Evolutionary conservation across 53 echinoderm and acorn worm genomes (phyloP).

Genomic region (Holothuria scabra): DNA sequence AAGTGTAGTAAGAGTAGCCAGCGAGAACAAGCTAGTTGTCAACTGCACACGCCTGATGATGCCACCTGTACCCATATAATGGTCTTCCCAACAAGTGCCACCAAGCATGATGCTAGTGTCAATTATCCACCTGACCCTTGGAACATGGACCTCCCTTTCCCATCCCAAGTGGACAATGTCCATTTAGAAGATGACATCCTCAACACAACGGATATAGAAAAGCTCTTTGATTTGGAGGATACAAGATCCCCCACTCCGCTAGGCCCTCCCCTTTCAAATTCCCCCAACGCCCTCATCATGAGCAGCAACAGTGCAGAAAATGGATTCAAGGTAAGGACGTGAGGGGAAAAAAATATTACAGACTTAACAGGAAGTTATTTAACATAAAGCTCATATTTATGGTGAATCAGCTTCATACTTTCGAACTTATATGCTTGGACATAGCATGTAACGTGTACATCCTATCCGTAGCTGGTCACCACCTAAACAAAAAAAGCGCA

Average conservation of each 20-base stretch:
- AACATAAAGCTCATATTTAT: too few relatives aligned
- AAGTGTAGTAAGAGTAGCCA: constrained; percentile 88
- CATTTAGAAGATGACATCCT: constrained; percentile 57
- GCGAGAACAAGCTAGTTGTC: constrained; percentile 87
- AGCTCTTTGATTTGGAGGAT: constrained; percentile 12
- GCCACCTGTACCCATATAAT: constrained; percentile 90
- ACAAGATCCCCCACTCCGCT: background rate
- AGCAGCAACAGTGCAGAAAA: constrained; percentile 13
- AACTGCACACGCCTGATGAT: constrained; percentile 92
- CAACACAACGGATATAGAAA: constrained; percentile 11
- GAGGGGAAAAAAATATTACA: too few relatives aligned
- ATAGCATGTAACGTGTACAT: too few relatives aligned
- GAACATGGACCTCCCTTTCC: constrained; percentile 62
- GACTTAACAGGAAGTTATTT: too few relatives aligned
- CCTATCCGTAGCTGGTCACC: too few relatives aligned
- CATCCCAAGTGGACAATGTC: constrained; percentile 55
- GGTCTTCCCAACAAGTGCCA: constrained; percentile 98
- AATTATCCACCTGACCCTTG: constrained; percentile 6
- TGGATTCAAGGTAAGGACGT: constrained; percentile 16
- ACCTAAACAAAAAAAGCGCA: too few relatives aligned
- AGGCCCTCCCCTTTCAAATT: constrained; percentile 8
- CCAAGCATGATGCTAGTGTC: constrained; percentile 69
- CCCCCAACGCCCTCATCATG: constrained; percentile 22
- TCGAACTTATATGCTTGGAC: too few relatives aligned
- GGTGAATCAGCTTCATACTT: too few relatives aligned